Percentiles rank a stretch among this genome's conserved stretches.
Conservation (phyloP, 2,797 vertebrate genomes). For the Halcyon chelicuti region DNA sequence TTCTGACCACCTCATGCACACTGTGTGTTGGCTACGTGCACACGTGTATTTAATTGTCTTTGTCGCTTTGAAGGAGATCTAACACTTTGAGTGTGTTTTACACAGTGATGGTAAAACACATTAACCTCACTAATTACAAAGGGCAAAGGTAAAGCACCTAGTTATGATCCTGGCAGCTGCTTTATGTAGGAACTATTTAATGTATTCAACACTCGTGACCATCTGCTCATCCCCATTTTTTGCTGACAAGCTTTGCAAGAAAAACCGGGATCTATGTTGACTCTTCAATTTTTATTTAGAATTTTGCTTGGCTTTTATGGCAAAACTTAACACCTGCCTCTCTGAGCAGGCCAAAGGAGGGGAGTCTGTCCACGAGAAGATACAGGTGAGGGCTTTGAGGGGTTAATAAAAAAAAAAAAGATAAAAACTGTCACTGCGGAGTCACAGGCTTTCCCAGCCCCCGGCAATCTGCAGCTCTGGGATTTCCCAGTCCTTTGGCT, state of each 20-base stretch:
- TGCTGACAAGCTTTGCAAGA: not conserved
- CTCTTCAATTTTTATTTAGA: not conserved
- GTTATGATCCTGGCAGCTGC: not conserved
- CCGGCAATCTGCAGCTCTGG: not conserved
- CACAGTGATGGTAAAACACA: not conserved
- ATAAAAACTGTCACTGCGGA: not conserved
- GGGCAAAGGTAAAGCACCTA: not conserved
- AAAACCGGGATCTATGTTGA: fast-evolving
- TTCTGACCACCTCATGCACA: not conserved
- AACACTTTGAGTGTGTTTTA: not conserved
- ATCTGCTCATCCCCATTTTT: fast-evolving
- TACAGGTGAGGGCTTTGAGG: not conserved
- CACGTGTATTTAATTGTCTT: fast-evolving
- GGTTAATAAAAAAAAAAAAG: not conserved
- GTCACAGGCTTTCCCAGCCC: not conserved
- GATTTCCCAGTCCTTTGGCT: not conserved
- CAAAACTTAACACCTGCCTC: not conserved
- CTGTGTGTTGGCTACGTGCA: too few species aligned
- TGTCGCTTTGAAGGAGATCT: not conserved
- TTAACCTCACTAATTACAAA: not conserved
- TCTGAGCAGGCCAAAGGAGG: not conserved
- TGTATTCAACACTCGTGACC: fast-evolving
- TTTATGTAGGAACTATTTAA: not conserved
- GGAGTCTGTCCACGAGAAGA: not conserved
- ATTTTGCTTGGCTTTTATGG: not conserved